Conservation (phyloP, 2,888 invertebrate genomes). For the Heterodera filipjevi region DNA sequence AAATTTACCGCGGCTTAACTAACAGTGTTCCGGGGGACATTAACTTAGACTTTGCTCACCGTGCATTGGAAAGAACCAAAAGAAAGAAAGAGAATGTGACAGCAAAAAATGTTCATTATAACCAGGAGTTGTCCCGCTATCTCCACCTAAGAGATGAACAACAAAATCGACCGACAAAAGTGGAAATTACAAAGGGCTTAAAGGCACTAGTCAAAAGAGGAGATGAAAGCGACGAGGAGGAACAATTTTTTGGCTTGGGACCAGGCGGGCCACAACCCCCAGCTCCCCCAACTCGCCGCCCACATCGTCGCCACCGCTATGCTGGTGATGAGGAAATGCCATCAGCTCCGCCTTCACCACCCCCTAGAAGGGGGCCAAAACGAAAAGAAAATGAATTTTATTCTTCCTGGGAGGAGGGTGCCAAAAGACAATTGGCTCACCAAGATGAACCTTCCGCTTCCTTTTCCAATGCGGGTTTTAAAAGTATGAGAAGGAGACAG, state of each 20-base stretch:
- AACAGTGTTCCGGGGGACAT: not conserved
- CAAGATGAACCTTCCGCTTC: not conserved
- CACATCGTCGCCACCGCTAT: not conserved
- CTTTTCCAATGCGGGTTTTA: not conserved
- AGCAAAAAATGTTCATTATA: slow-evolving; percentile 11
- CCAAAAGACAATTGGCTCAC: not conserved
- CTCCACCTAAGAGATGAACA: slow-evolving; percentile 2
- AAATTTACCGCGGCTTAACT: slow-evolving; percentile 25
- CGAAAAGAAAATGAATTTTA: not conserved
- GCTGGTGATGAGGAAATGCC: not conserved
- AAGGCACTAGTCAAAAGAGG: not conserved
- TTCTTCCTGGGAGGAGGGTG: not conserved
- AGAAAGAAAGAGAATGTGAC: slow-evolving; percentile 6
- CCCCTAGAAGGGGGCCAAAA: not conserved
- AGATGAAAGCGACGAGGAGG: not conserved
- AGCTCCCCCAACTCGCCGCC: not conserved
- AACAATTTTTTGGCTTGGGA: not conserved
- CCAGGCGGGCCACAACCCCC: not conserved
- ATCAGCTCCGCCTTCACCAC: not conserved
- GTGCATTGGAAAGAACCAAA: not conserved
- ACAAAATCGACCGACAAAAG: not conserved
- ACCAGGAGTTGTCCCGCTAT: not conserved
- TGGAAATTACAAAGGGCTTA: not conserved
- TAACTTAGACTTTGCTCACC: not conserved
- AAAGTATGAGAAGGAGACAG: not conserved